Evolutionary conservation across 2,113 vertebrate species (phyloP).

Genomic region (Conger conger): DNA sequence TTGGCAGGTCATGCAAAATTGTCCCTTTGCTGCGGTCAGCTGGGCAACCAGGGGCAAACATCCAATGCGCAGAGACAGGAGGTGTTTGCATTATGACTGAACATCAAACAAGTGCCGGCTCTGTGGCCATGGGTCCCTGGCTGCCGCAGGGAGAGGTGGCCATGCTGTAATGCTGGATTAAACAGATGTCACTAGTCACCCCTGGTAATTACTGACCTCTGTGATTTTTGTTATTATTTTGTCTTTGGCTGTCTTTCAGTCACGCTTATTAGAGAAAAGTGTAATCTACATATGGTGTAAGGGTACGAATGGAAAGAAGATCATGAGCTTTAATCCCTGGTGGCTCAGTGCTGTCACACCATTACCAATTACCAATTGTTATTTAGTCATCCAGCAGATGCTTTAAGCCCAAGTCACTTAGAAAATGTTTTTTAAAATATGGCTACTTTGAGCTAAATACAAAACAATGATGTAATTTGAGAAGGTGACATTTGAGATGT

Average conservation of each 20-base stretch:
- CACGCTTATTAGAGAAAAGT: slow-evolving; percentile 3
- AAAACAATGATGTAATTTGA: no score
- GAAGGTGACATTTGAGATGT: neutral
- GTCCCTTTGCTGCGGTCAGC: slow-evolving; percentile 53
- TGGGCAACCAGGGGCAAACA: slow-evolving; percentile 34
- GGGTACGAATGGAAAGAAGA: neutral
- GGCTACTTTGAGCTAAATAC: no score
- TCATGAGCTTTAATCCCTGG: neutral
- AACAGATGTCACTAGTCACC: slow-evolving; percentile 54
- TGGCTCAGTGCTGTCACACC: neutral
- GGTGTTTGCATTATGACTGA: slow-evolving; percentile 33
- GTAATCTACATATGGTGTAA: neutral
- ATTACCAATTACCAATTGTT: no score
- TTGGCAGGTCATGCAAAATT: slow-evolving; percentile 20
- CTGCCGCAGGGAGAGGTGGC: slow-evolving; percentile 22
- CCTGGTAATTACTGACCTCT: slow-evolving; percentile 48
- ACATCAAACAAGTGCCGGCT: slow-evolving; percentile 38
- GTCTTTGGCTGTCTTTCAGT: slow-evolving; percentile 15
- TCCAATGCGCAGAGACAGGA: slow-evolving; percentile 49
- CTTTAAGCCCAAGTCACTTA: no score
- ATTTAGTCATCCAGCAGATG: no score
- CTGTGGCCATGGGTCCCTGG: slow-evolving; percentile 18
- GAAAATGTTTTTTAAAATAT: no score
- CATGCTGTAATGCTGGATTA: slow-evolving; percentile 32
- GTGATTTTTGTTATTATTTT: slow-evolving; percentile 39